Evolutionary conservation across 2,888 invertebrate species (phyloP).

Genomic region (Trissolcus japonicus): DNA sequence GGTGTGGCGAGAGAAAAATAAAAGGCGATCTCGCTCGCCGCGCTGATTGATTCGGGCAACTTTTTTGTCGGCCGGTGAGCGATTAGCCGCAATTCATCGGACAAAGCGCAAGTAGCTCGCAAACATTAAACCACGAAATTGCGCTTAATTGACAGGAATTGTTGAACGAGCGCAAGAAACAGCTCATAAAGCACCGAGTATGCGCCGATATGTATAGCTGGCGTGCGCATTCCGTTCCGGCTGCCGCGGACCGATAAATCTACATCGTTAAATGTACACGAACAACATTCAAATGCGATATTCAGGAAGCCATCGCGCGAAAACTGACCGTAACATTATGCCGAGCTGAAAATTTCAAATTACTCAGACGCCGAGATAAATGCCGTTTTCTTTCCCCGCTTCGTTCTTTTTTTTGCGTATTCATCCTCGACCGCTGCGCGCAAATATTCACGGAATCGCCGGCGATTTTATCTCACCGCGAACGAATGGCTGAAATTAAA

Average conservation of each 20-base stretch:
- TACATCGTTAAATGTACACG: slow-evolving; percentile 46
- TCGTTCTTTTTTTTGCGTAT: not conserved
- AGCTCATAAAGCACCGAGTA: slow-evolving; percentile 59
- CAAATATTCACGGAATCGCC: slow-evolving; percentile 23
- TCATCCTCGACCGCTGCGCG: not conserved
- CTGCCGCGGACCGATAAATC: slow-evolving; percentile 50
- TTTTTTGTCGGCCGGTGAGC: not conserved
- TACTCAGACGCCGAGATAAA: slow-evolving; percentile 27
- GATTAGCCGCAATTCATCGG: slow-evolving; percentile 24
- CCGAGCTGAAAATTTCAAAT: slow-evolving; percentile 23
- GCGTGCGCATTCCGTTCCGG: slow-evolving; percentile 51
- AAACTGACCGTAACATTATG: slow-evolving; percentile 36
- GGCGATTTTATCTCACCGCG: slow-evolving; percentile 30
- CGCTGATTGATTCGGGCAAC: slow-evolving; percentile 33
- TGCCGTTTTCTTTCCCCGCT: slow-evolving; percentile 7
- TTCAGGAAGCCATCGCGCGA: slow-evolving; percentile 52
- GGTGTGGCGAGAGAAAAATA: not conserved
- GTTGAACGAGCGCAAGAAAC: slow-evolving; percentile 51
- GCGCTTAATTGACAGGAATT: slow-evolving; percentile 54
- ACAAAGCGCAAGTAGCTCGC: slow-evolving; percentile 33
- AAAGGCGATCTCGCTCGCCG: too few relatives aligned
- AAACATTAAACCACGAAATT: slow-evolving; percentile 42
- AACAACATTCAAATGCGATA: slow-evolving; percentile 50
- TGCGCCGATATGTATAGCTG: slow-evolving; percentile 47
- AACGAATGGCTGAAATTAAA: slow-evolving; percentile 15